Percentiles rank a stretch among this genome's conserved stretches.
phyloP scores from a whole-genome alignment of 2,888 invertebrate species.

The Ormyrus labotus region DNA sequence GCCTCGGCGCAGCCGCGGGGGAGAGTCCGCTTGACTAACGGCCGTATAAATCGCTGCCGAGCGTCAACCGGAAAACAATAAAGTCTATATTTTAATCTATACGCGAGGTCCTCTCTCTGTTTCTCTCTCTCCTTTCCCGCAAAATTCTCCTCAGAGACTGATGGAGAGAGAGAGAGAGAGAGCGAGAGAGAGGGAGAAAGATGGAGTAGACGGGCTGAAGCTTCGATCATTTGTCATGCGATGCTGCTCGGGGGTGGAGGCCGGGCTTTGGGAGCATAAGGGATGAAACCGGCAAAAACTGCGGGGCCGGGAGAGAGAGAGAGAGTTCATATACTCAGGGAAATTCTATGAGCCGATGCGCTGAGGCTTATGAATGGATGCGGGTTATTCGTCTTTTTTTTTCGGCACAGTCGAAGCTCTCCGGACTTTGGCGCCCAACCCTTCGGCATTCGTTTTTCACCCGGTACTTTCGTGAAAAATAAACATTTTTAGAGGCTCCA shows the following conservation, averaged over 20 bases:
- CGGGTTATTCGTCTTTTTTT: slow-evolving; percentile 61
- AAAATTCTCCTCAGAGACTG: slow-evolving; percentile 56
- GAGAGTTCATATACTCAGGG: slow-evolving; percentile 45
- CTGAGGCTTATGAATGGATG: slow-evolving; percentile 61
- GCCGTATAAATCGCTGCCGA: slow-evolving; percentile 67
- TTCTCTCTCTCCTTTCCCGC: slow-evolving; percentile 3
- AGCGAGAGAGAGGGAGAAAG: slow-evolving; percentile 7
- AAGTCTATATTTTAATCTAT: slow-evolving; percentile 74
- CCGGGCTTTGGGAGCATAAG: slow-evolving; percentile 46
- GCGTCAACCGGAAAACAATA: slow-evolving; percentile 70
- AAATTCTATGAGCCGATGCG: slow-evolving; percentile 57
- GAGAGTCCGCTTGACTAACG: slow-evolving; percentile 66
- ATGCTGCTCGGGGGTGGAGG: slow-evolving; percentile 35
- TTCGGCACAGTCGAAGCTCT: slow-evolving; percentile 4
- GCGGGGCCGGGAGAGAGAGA: slow-evolving; percentile 35
- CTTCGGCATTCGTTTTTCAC: neutral
- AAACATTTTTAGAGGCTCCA: neutral
- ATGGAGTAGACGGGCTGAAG: slow-evolving; percentile 27
- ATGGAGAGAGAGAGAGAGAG: slow-evolving; percentile 54
- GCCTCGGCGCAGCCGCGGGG: slow-evolving; percentile 50
- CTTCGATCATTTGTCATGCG: slow-evolving; percentile 69
- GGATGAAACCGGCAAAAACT: slow-evolving; percentile 65
- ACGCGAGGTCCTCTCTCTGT: slow-evolving; percentile 57
- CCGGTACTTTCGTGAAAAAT: neutral
- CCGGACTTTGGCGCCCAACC: neutral